Evolutionary conservation across 2,888 invertebrate genomes (phyloP), one percentile per base, ranked within the genome.

Genomic region (Glaucopsyche alexis): DNA sequence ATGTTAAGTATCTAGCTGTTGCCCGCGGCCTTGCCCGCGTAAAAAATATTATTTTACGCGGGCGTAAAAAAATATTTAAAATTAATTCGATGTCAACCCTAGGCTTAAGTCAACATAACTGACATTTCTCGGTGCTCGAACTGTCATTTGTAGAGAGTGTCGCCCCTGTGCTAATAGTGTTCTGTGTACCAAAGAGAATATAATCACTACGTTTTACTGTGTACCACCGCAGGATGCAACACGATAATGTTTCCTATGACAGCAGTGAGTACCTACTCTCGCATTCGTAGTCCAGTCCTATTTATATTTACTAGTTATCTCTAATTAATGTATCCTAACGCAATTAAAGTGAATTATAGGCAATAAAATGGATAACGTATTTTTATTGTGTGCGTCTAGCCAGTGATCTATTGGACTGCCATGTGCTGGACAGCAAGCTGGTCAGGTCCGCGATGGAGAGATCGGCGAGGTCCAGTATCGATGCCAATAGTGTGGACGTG

Each of bases 391-490:
- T 85, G 83, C 87, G 81, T 85, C 84, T 85, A 93, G 93, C 90
- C 78, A 92, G 90, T 85, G 93, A 92, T 85, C 85, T 92, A 80
- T 86, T 93, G 89, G 93, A 90, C 82, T 90, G 89, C 88, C 91
- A 93, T 91, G 92, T 87, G 78, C 85, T 91, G 86, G 87, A 86
- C 72, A 87, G 88, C 82, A 91, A 91, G 84, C 83, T 85, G 76
- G 87, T 82, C 77, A 76, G 74, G 74, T 86, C 88, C 74, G 81
- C 87, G 73, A 92, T 92, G 92, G 91, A 90, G 82, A 84, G 87
- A 82, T 93, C 91, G 76, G 83, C 86, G 76, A 85, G 90, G 79
- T 90, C 91, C 77, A 91, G 90, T 77, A 84, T 92, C 74, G 92
- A 88, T 77, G 91, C 86, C 76, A 89, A 91, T 81, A 93, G 93